Percentiles rank a stretch among this genome's conserved stretches.
phyloP scores from a whole-genome alignment of 1,140 invertebrate genomes.

The Tetranychus cinnabarinus region DNA sequence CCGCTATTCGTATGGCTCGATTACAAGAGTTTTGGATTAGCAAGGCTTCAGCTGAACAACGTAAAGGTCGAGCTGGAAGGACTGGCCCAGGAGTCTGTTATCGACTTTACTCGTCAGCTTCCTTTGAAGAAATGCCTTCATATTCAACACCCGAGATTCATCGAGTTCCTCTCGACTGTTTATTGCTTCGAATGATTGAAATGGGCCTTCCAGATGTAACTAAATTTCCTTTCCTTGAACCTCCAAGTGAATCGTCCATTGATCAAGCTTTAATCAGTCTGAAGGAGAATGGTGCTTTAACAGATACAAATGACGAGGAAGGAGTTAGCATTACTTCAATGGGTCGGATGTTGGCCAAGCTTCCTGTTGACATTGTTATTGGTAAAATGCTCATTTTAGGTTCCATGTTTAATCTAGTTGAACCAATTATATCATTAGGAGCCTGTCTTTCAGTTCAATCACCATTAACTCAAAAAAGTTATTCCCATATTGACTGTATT shows the following conservation, averaged over 20 bases:
- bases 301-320: constrained; percentile 16
- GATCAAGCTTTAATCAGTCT: constrained; percentile 64
- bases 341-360: constrained; percentile 56
- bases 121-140: constrained; percentile 40
- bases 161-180: constrained; percentile 68
- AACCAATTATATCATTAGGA: constrained; percentile 70
- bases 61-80: constrained; percentile 67
- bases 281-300: constrained; percentile 52
- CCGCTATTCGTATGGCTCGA: constrained; percentile 73
- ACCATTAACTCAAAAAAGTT: constrained; percentile 71
- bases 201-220: constrained; percentile 39
- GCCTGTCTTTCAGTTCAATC: constrained; percentile 77
- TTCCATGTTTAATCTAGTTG: constrained; percentile 19
- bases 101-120: constrained; percentile 64
- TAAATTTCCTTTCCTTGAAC: constrained; percentile 56
- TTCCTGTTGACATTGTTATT: constrained; percentile 82
- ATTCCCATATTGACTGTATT: constrained; percentile 54
- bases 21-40: constrained; percentile 91
- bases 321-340: constrained; percentile 70
- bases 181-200: constrained; percentile 42
- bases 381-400: constrained; percentile 50
- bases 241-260: constrained; percentile 67
- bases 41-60: constrained; percentile 83
- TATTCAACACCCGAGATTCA: constrained; percentile 58
- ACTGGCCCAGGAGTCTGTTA: constrained; percentile 46